phyloP scores from a whole-genome alignment of 2,888 invertebrate genomes.

The Idaea biselata region DNA sequence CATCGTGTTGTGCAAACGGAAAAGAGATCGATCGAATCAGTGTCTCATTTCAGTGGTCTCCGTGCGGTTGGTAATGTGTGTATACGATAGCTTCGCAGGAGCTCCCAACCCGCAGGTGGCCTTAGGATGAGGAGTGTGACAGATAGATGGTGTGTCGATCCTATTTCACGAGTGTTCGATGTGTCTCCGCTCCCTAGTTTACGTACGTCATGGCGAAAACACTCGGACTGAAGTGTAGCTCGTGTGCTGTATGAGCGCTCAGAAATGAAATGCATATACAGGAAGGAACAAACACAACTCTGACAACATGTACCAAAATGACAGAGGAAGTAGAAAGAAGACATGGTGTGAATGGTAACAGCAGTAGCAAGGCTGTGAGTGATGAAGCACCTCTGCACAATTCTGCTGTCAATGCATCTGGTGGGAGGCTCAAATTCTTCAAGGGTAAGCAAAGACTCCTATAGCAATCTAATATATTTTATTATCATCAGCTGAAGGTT shows the following conservation, averaged over 20 bases:
- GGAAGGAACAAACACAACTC: constrained; percentile 83
- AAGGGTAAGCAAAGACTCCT: constrained; percentile 79
- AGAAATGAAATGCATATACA: constrained; percentile 85
- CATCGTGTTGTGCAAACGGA: constrained; percentile 52
- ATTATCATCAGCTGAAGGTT: constrained; percentile 15
- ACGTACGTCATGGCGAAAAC: constrained; percentile 71
- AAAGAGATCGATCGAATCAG: constrained; percentile 49
- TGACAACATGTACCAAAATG: constrained; percentile 86
- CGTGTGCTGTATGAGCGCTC: constrained; percentile 75
- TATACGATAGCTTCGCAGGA: constrained; percentile 68
- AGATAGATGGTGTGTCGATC: constrained; percentile 65
- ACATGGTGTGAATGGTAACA: constrained; percentile 87
- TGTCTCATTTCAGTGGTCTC: constrained; percentile 65
- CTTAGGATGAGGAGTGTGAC: constrained; percentile 77
- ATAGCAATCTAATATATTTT: constrained; percentile 22
- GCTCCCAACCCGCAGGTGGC: constrained; percentile 73
- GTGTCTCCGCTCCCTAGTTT: constrained; percentile 53
- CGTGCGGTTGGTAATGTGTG: constrained; percentile 78
- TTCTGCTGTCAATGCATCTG: constrained; percentile 75
- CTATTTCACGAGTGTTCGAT: constrained; percentile 59
- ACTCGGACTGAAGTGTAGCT: constrained; percentile 72
- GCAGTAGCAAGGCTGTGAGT: constrained; percentile 78
- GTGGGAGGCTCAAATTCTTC: constrained; percentile 90
- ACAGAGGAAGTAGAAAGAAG: constrained; percentile 85
- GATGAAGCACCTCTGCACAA: constrained; percentile 73